Percentiles rank a stretch among this genome's conserved stretches.
Conservation (phyloP, 64 coral and sea anemone species). For the Dendronephthya gigantea region DNA sequence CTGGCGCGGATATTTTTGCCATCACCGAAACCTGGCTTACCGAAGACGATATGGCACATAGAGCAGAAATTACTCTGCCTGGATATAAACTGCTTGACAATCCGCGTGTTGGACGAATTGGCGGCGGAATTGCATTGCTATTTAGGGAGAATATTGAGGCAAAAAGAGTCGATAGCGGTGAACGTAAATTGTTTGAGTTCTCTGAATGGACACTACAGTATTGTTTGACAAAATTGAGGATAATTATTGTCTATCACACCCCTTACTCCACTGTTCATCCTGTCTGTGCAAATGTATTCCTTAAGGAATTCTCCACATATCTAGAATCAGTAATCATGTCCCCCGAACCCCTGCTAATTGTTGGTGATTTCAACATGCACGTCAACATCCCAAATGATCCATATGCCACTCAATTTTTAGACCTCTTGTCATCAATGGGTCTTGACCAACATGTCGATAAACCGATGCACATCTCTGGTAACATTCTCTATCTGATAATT, state of each 20-base stretch:
- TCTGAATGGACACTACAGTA: conserved; percentile 36
- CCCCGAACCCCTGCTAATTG: conserved; percentile 38
- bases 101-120: conserved; percentile 28
- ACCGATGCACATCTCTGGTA: no score
- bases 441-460: no score
- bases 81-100: conserved; percentile 35
- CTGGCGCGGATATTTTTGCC: conserved; percentile 5
- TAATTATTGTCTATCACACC: conserved; percentile 21
- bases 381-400: background rate
- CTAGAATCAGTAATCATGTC: conserved; percentile 40
- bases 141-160: conserved; percentile 6
- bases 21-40: conserved; percentile 43
- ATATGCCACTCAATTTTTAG: background rate
- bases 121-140: conserved; percentile 35
- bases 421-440: conserved; percentile 20
- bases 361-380: no score
- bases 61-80: conserved; percentile 21
- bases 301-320: background rate
- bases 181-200: conserved; percentile 30
- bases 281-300: conserved; percentile 2
- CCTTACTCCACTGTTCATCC: conserved; percentile 9
- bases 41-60: conserved; percentile 15
- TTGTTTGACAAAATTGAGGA: conserved; percentile 15
- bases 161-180: background rate
- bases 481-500: no score